Base-by-base conservation (phyloP, 2,113 vertebrate species). In the Anseranas semipalmata region DNA sequence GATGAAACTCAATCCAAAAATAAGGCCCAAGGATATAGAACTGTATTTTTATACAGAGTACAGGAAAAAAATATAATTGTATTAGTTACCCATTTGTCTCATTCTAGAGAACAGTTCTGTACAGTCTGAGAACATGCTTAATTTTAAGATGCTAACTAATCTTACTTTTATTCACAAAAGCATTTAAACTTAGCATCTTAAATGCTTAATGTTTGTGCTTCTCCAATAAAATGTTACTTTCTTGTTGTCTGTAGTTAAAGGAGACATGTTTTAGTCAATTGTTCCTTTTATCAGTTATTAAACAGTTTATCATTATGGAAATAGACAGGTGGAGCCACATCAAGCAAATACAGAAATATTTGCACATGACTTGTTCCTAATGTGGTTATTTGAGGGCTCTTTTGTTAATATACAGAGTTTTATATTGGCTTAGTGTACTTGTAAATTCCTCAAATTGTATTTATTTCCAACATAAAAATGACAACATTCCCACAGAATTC, bases 341-440 rank as follows among this genome's bases (percentile, higher is more conserved):
- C 7, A 65, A 53, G 4, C 11, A 75, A 82, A 63, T 32, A 18
- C 6, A 46, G 5, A 37, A 45, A 10, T 6, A 32, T 4, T 37
- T 82, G 8, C 10, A 27, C 5, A 3, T 10, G 22, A 35, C 22
- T 60, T 76, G 25, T 25, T 76, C 25, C 25, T 48, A 48, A 48
- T 22, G 19, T 35, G 6, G 13, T 39, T 66, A 41, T 68, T 83
- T 83, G 12, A 86, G 56, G 5, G 10, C 7, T 8, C 37, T 1
- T 32, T 43, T 45, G 2, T 43, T 27, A 27, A n/a, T 15, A 43
- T 3, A 1, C 67, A 17, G 3, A 6, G 0, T 33, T 92, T 37
- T 53, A 12, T 24, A 46, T 53, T 52, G 7, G 15, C 3, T 89
- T 67, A 48, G 3, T 15, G 33, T 17, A 33, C 10, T 87, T 21